Conservation (phyloP, 2,113 vertebrate species). For the Tetrax tetrax region DNA sequence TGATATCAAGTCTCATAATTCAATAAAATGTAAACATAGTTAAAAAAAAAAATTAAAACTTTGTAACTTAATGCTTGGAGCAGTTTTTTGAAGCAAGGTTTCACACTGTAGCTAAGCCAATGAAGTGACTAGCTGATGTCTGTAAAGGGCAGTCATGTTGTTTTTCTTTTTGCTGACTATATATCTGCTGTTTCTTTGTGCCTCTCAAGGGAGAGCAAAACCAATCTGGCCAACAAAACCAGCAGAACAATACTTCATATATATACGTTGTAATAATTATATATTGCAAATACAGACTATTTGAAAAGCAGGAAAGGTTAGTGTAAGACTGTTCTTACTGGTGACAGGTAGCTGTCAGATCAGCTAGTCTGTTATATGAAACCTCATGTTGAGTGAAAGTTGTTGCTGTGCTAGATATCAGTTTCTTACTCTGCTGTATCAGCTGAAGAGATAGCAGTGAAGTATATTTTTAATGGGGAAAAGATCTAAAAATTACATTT, state of each 20-base stretch:
- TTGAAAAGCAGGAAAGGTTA: not conserved
- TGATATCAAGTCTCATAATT: not conserved
- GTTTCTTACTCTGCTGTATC: not conserved
- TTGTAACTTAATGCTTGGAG: not conserved
- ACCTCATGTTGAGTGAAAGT: not conserved
- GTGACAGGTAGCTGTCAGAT: not conserved
- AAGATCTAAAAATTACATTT: not conserved
- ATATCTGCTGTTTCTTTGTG: not conserved
- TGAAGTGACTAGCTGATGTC: not conserved
- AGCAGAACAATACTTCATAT: not conserved
- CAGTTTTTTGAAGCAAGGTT: not conserved
- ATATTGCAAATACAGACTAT: not conserved
- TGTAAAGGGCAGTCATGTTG: not conserved
- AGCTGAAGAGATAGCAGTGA: not conserved
- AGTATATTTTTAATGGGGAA: not conserved
- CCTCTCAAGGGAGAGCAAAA: not conserved
- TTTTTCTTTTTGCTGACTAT: not conserved
- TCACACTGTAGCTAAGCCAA: not conserved
- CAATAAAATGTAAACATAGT: not conserved
- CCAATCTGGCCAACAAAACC: not conserved
- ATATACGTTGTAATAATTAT: not conserved
- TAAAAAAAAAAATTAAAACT: too few species aligned
- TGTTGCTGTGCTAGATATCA: not conserved
- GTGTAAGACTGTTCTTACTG: not conserved
- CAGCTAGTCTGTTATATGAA: not conserved